These are phyloP conservation scores for Streblospio benedicti DNA, from an alignment of 1,140 invertebrate genomes.

Conservation along the genomic window DNA sequence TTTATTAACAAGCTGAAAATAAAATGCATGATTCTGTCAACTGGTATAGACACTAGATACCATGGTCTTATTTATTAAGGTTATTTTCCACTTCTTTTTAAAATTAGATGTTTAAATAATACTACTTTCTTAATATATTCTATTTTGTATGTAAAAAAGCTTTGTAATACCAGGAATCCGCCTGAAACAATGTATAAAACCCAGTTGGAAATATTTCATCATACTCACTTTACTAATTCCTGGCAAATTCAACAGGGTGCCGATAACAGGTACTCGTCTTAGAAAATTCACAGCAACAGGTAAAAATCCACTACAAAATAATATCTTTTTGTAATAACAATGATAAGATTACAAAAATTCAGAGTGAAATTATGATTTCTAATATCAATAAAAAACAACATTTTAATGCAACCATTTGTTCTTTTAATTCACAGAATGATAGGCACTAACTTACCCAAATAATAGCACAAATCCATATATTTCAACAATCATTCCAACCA, in stretches of 20 bases:
- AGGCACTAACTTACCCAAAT: constrained; percentile 50
- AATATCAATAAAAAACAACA: neutral
- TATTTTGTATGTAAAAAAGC: neutral
- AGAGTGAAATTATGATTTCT: neutral
- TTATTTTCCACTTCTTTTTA: neutral
- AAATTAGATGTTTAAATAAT: neutral
- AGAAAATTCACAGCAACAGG: constrained; percentile 60
- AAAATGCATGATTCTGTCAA: neutral
- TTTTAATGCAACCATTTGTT: neutral
- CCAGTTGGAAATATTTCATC: neutral
- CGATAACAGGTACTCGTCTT: constrained; percentile 56
- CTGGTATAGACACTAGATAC: neutral
- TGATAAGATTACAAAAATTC: neutral
- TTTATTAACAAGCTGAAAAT: constrained; percentile 13
- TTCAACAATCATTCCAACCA: constrained; percentile 93
- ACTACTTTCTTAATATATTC: neutral
- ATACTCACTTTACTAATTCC: constrained; percentile 53
- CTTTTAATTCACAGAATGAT: neutral
- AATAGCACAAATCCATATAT: constrained; percentile 61
- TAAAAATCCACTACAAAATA: constrained; percentile 56
- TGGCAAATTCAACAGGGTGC: constrained; percentile 55
- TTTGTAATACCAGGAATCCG: neutral
- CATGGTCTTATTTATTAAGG: neutral
- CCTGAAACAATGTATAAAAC: neutral
- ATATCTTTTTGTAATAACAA: no score